A percentile compares a stretch with the other conserved stretches of the same genome.
Conservation (phyloP, 2,888 invertebrate genomes). For the Protophormia terraenovae region DNA sequence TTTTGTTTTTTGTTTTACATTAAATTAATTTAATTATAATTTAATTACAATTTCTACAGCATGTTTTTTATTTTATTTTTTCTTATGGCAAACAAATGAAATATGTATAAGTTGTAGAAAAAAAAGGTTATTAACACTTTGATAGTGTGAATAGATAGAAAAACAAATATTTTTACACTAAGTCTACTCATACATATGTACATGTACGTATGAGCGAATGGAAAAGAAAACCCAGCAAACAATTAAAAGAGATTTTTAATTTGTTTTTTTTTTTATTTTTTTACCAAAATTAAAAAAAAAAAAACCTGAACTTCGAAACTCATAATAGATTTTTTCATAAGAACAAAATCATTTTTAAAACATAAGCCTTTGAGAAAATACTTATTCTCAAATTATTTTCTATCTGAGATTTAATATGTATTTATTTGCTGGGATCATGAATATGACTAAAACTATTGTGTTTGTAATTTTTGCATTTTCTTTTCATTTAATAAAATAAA, state of each 20-base stretch:
- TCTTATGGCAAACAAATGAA: background rate
- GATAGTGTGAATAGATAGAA: constrained; percentile 15
- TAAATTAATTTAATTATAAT: constrained; percentile 40
- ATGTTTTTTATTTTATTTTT: background rate
- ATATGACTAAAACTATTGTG: too few relatives aligned
- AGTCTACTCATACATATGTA: background rate
- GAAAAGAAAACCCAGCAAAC: background rate
- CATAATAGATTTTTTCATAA: too few relatives aligned
- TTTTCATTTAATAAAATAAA: background rate
- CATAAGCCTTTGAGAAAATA: too few relatives aligned
- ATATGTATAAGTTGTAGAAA: background rate
- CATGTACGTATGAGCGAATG: background rate
- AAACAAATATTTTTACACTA: background rate
- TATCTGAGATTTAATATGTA: too few relatives aligned
- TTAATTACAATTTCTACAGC: constrained; percentile 24
- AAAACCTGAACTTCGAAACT: too few relatives aligned
- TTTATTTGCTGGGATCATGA: too few relatives aligned
- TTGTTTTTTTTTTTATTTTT: background rate
- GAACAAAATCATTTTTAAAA: too few relatives aligned
- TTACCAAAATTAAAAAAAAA: too few relatives aligned
- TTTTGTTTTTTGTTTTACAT: constrained; percentile 31
- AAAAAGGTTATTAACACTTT: constrained; percentile 58
- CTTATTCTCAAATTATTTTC: too few relatives aligned
- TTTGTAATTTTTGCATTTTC: background rate
- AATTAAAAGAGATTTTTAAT: background rate